These are phyloP conservation scores for Drosophila watanabei DNA, from an alignment of 1,140 invertebrate species.

Conservation along the genomic window DNA sequence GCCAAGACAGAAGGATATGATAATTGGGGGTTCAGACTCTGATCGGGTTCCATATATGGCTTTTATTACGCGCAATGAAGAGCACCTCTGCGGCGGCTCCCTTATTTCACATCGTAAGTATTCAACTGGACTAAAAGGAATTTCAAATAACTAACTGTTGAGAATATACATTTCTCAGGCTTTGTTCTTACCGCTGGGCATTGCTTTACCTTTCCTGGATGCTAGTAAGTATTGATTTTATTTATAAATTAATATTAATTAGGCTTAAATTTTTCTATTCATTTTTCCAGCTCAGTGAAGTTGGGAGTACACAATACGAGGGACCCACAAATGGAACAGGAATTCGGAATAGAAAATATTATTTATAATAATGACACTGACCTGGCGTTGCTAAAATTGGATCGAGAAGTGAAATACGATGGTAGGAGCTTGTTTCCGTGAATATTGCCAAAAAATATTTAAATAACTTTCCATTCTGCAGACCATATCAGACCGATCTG, in stretches of 20 bases:
- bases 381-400: not conserved
- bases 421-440: not conserved
- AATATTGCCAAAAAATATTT: not conserved
- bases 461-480: not conserved
- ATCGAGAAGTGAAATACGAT: not conserved
- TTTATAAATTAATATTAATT: not conserved
- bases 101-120: conserved; percentile 3
- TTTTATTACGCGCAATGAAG: not conserved
- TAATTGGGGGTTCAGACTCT: not conserved
- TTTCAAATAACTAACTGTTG: not conserved
- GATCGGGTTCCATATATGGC: not conserved
- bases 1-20: not conserved
- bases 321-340: not conserved
- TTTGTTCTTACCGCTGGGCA: not conserved
- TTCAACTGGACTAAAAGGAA: not conserved
- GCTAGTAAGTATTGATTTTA: not conserved
- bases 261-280: not conserved
- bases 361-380: not conserved
- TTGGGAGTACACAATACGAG: not conserved
- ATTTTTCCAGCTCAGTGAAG: not conserved
- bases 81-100: not conserved
- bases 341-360: not conserved
- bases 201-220: not conserved
- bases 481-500: not conserved
- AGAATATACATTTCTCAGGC: not conserved